Percentiles rank a stretch among this genome's conserved stretches.
phyloP scores from a whole-genome alignment of 1,140 invertebrate species.

The Saccostrea cuccullata region DNA sequence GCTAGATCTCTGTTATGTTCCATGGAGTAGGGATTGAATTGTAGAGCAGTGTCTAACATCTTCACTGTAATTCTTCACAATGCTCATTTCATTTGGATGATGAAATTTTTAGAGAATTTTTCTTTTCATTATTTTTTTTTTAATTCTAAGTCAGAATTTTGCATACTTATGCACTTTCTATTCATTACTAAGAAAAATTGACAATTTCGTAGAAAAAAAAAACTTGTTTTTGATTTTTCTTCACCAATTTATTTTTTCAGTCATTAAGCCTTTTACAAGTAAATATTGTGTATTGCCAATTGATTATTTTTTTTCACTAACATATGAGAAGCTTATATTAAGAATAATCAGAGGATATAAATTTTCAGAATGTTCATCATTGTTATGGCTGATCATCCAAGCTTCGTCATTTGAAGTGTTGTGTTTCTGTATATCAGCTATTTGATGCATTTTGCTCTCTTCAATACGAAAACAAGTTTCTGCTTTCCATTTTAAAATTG shows the following conservation, averaged over 20 bases:
- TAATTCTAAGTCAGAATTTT: background rate
- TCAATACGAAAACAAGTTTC: background rate
- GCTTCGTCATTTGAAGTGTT: conserved; percentile 11
- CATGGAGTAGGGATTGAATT: background rate
- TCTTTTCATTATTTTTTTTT: background rate
- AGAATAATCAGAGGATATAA: background rate
- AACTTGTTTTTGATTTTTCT: background rate
- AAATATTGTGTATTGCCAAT: conserved; percentile 9
- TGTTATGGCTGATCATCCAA: background rate
- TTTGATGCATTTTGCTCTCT: conserved; percentile 7
- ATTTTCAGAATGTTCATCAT: background rate
- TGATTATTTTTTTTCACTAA: background rate
- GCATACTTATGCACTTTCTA: background rate
- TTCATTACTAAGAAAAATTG: background rate
- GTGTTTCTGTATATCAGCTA: background rate
- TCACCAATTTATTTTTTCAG: conserved; percentile 23
- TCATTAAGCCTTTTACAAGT: conserved; percentile 36
- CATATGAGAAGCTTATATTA: background rate
- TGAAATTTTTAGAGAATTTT: conserved; percentile 22
- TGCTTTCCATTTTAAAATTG: background rate
- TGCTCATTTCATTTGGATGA: conserved; percentile 29
- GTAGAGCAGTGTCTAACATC: conserved; percentile 12
- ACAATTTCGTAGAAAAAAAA: background rate
- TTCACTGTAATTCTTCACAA: background rate
- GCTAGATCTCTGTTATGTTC: conserved; percentile 19